Evolutionary conservation across 1,140 invertebrate genomes (phyloP), one percentile per base, ranked within the genome.

Genomic region (Muscidifurax raptorellus): DNA sequence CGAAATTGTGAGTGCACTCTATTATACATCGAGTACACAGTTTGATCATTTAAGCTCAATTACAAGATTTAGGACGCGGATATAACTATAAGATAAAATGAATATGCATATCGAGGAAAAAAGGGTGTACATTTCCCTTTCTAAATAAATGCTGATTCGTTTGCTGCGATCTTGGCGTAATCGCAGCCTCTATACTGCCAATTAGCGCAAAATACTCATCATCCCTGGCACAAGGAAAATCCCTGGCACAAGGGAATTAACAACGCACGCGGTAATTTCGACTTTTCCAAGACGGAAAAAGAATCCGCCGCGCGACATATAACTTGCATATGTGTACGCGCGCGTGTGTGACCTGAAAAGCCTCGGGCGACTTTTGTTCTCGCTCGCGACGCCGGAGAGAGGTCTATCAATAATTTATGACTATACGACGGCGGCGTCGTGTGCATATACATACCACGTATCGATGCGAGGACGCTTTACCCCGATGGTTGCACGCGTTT

Each of bases 341-440:
- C 36, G 27, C 28, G 69, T n/a, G 69, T 79, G 66, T 76, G 83
- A 76, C 71, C 83, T 85, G 79, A 74, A 85, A 81, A 85, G 67
- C 47, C 69, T 40, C 40, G 47, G 66, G 30, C 52, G 71, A 71
- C 64, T 80, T 85, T 85, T 81, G 64, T 85, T 67, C 79, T 85
- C 78, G 27, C n/a, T n/a, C 52, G 52, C 52, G 52, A 59, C 22
- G 52, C 36, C 59, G 25, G 40, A 25, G 52, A n/a, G 52, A 80
- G 72, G 79, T 27, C 71, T 77, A 77, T 85, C 74, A 85, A 85
- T 81, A 85, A 85, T 85, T 81, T 81, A 85, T 85, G 52, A 80
- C 52, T 52, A 25, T 47, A 13, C 30, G n/a, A 72, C 64, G 36
- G 28, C 30, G 10, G 25, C 64, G 64, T n/a, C 64, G 59, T 30